Base-by-base conservation (phyloP, 2,113 vertebrate species). In the Helogale parvula region DNA sequence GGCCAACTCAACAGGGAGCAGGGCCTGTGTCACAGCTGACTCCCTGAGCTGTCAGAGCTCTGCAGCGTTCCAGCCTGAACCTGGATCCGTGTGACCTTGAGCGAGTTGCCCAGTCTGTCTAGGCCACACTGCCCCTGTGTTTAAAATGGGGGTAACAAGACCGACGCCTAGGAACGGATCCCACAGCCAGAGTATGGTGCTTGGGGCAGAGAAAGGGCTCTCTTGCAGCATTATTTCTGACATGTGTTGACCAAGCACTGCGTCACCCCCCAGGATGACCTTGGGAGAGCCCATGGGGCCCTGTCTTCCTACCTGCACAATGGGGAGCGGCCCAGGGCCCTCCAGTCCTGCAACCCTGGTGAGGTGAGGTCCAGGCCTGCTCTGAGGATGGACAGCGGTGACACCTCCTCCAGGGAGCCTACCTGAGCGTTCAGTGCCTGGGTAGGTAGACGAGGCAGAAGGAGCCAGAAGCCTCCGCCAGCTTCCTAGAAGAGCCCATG, bases 111-210 rank as follows among this genome's bases (percentile, higher is more conserved):
- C 2, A 8, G 41, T 6, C 31, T 90, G 41, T 45, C 45, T 45
- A 65, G 77, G 52, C 45, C 1, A 9, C 0, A 0, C 8, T 1
- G 11, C 25, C 60, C 57, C 25, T 29, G 0, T n/a, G 3, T 66
- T 72, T 88, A 69, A 57, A 81, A 57, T 10, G 13, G 27, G 11
- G 50, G 14, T 65, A 45, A 57, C 19, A 92, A 90, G 65, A 13
- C 35, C 33, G 31, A 15, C 0, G 2, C 8, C 33, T 45, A 29
- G 81, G 54, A 92, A 50, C 25, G 23, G 45, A n/a, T 19, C 27
- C 65, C 8, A 3, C 3, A 50, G 31, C 69, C 27, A 16, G 52
- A 84, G 86, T 17, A 1, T 0, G 5, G 74, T 27, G 29, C 50
- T 33, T 19, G 45, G 38, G 10, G 21, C 15, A 29, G 76, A 83